Evolutionary conservation across 1,140 invertebrate genomes (phyloP), one percentile per base, ranked within the genome.

Genomic region (Solenopsis fugax): DNA sequence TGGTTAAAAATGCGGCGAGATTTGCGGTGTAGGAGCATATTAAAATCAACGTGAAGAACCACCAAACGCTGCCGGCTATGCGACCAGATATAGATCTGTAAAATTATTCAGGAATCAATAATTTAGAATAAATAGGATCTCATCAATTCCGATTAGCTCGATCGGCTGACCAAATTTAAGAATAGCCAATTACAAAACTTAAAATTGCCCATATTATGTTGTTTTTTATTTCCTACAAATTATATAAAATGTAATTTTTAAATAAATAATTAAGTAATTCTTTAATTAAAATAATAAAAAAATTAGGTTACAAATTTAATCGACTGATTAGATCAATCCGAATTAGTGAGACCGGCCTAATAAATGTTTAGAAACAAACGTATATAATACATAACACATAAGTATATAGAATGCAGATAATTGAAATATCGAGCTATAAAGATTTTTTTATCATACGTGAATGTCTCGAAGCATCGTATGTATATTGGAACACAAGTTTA

Each of bases 21-120:
- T 99, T 99, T 64, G 99, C 99, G 21, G 99, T 99, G 95, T 99
- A 99, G 16, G 99, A 99, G 56, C 99, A 99, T 86, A 99, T 99
- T 82, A 99, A 96, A 92, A 99, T 99, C 29, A 99, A 96, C 0
- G 99, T 99, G 95, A 99, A 99, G 95, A 99, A 99, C 99, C 99
- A 99, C 99, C 99, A 99, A 0, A 99, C 98, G 69, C 98, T 98
- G 4, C 98, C 98, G 0, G 99, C 98, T 91, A 99, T 98, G 48
- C 99, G 96, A 4, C 99, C 99, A 0, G 98, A 98, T 81, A 99
- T 96, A 2, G 98, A 98, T 93, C 98, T 98, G 93, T 73, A 45
- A 29, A 21, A 73, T 48, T 45, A 34, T 84, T 54, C 12, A 48
- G 13, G 12, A 60, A 29, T 48, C 16, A 60, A 60, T 60, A 24